Evolutionary conservation across 2,888 invertebrate species (phyloP).

Genomic region (Bugulina stolonifera): DNA sequence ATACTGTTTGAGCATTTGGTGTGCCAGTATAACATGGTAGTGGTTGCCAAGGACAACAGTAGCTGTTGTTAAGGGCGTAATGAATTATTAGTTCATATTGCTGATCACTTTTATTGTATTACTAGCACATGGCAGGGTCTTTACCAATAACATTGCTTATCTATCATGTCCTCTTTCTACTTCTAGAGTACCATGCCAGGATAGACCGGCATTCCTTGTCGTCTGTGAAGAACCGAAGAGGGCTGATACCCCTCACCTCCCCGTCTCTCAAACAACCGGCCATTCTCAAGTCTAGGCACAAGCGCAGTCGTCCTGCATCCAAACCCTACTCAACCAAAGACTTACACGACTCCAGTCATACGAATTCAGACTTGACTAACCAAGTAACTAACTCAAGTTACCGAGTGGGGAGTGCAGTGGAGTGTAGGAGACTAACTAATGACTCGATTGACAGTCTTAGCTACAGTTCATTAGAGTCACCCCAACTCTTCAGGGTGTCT

Average conservation of each 20-base stretch:
- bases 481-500: conserved; percentile 1
- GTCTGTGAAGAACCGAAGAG: background rate
- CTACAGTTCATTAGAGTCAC: conserved; percentile 2
- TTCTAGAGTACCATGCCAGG: conserved; percentile 1
- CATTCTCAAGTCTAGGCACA: conserved; percentile 5
- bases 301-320: background rate
- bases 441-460: background rate
- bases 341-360: background rate
- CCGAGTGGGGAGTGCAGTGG: background rate
- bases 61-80: no score
- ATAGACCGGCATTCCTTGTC: conserved; percentile 10
- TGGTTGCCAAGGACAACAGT: no score
- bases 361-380: background rate
- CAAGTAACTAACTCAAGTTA: background rate
- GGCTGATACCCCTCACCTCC: conserved; percentile 12
- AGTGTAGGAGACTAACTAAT: background rate
- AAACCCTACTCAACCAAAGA: background rate
- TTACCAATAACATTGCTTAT: no score
- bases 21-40: no score
- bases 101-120: no score
- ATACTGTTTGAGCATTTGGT: no score
- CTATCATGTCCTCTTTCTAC: no score
- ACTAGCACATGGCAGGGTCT: no score
- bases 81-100: no score
- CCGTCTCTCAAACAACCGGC: conserved; percentile 5